Evolutionary conservation across 2,888 invertebrate genomes (phyloP).

Genomic region (Geophilus truncorum): DNA sequence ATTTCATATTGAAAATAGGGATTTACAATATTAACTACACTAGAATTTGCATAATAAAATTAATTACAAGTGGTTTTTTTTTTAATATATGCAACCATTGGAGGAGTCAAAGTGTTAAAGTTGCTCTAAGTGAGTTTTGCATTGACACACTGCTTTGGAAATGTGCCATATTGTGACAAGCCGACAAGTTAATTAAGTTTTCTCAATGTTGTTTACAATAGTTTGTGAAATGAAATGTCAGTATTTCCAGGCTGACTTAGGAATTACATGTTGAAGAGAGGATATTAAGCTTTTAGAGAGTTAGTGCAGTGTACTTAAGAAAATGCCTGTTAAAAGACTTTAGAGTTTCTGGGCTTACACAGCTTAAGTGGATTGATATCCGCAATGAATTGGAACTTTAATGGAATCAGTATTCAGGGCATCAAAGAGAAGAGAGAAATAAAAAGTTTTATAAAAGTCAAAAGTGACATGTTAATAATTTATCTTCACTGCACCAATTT

Average conservation of each 20-base stretch:
- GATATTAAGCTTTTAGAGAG: background rate
- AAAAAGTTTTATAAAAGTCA: too few species aligned
- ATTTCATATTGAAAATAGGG: too few species aligned
- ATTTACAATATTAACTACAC: too few species aligned
- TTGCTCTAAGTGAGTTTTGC: too few species aligned
- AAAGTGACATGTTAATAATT: too few species aligned
- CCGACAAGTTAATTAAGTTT: background rate
- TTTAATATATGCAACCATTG: too few species aligned
- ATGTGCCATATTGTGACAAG: background rate
- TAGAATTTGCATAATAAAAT: too few species aligned
- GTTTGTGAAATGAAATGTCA: background rate
- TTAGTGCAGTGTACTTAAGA: background rate
- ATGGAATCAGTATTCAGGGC: background rate
- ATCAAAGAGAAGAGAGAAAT: too few species aligned
- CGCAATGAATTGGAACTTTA: background rate
- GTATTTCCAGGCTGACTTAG: background rate
- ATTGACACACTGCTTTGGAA: too few species aligned
- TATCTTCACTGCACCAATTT: too few species aligned
- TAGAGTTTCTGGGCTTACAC: background rate
- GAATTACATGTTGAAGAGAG: background rate
- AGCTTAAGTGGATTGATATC: background rate
- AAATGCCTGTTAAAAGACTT: background rate
- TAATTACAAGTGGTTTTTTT: too few species aligned
- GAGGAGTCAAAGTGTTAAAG: too few species aligned
- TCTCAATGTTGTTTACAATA: background rate